These are phyloP conservation scores for Melanostoma scalare DNA, from an alignment of 2,888 invertebrate genomes.

Conservation along the genomic window DNA sequence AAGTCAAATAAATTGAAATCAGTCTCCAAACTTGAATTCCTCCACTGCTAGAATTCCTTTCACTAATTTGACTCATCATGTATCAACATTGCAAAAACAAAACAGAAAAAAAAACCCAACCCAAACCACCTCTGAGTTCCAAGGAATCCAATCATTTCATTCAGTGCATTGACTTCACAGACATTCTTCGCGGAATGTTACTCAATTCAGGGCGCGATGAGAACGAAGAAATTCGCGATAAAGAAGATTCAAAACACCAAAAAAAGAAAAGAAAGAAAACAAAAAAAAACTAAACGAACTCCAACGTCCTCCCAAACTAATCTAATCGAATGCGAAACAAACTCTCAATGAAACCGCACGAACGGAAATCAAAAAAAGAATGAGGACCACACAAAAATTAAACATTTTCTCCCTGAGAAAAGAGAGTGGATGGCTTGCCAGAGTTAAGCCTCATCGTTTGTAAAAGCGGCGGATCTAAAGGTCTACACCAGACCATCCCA, in stretches of 20 bases:
- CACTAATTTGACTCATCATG: slow-evolving; percentile 48
- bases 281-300: slow-evolving; percentile 30
- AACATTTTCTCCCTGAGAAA: slow-evolving; percentile 38
- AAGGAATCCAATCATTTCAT: slow-evolving; percentile 71
- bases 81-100: not conserved
- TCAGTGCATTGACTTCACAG: slow-evolving; percentile 64
- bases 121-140: slow-evolving; percentile 63
- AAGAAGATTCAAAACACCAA: slow-evolving; percentile 29
- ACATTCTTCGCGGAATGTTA: slow-evolving; percentile 68
- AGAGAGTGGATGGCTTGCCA: slow-evolving; percentile 13
- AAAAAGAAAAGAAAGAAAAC: slow-evolving; percentile 34
- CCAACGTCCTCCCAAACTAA: slow-evolving; percentile 44
- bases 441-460: slow-evolving; percentile 14
- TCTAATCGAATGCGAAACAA: slow-evolving; percentile 69
- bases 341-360: slow-evolving; percentile 69
- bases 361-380: slow-evolving; percentile 59
- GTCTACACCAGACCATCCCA: slow-evolving; percentile 16
- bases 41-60: slow-evolving; percentile 56
- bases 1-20: too few relatives aligned
- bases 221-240: slow-evolving; percentile 54
- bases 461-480: slow-evolving; percentile 39
- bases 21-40: too few relatives aligned
- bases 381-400: slow-evolving; percentile 70
- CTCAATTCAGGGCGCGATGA: slow-evolving; percentile 56
- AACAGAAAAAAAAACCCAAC: slow-evolving; percentile 37